phyloP scores from a whole-genome alignment of 2,113 vertebrate species.

The Machaerirhynchus nigripectus region DNA sequence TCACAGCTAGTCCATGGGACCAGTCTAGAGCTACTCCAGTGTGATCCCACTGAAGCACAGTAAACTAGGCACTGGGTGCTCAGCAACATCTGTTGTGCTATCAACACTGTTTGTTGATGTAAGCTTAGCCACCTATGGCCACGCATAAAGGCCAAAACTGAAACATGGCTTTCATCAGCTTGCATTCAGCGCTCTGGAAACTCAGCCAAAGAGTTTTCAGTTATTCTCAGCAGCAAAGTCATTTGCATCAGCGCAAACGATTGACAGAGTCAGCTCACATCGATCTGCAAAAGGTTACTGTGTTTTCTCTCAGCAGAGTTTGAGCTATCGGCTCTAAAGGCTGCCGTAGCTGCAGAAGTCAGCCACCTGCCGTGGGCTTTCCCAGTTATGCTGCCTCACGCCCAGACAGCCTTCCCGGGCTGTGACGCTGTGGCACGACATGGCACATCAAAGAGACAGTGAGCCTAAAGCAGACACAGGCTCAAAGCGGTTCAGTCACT shows the following conservation, averaged over 20 bases:
- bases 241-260: background rate
- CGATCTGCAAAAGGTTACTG: background rate
- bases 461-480: background rate
- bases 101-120: background rate
- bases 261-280: background rate
- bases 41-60: background rate
- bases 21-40: background rate
- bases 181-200: background rate
- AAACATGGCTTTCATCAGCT: background rate
- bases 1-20: background rate
- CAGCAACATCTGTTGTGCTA: background rate
- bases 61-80: background rate
- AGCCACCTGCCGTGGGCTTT: background rate
- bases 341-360: background rate
- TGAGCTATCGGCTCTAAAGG: background rate
- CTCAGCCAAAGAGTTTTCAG: background rate
- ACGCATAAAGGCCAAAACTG: background rate
- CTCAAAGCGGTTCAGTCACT: accelerated
- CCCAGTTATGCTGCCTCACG: background rate
- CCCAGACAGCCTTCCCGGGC: background rate
- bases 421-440: background rate
- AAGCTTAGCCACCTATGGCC: accelerated
- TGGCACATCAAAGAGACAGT: accelerated
- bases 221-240: background rate
- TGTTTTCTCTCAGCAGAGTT: background rate